These are phyloP conservation scores for Drosophila saltans DNA, from an alignment of 1,140 invertebrate genomes.

Conservation along the genomic window DNA sequence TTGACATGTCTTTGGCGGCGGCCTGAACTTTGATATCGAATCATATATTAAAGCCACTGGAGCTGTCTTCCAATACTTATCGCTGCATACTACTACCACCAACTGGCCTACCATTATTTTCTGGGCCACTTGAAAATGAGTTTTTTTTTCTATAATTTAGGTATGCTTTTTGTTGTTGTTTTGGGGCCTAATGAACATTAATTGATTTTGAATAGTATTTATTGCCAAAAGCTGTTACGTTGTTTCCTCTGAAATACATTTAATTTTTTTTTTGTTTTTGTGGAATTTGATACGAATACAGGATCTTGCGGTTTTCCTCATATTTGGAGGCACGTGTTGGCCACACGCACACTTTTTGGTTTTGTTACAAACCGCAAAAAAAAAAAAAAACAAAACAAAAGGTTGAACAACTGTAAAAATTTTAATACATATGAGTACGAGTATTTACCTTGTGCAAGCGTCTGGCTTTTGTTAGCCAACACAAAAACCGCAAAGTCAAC, in stretches of 20 bases:
- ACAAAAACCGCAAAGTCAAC: slow-evolving; percentile 71
- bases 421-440: slow-evolving; percentile 19
- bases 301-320: slow-evolving; percentile 68
- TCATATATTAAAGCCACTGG: slow-evolving; percentile 58
- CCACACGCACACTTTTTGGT: slow-evolving; percentile 2
- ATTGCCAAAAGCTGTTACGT: slow-evolving; percentile 28
- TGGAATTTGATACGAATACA: slow-evolving; percentile 34
- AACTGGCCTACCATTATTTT: slow-evolving; percentile 14
- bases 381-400: slow-evolving; percentile 17
- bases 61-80: slow-evolving; percentile 58
- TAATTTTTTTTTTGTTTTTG: slow-evolving; percentile 12
- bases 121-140: slow-evolving; percentile 21
- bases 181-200: slow-evolving; percentile 63
- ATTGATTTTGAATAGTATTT: slow-evolving; percentile 65
- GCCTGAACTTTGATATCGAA: slow-evolving; percentile 64
- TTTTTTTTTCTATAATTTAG: slow-evolving; percentile 2
- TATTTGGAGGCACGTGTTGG: slow-evolving; percentile 50
- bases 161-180: slow-evolving; percentile 12
- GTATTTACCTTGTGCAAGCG: slow-evolving; percentile 12
- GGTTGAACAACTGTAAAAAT: slow-evolving; percentile 30
- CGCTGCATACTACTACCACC: slow-evolving; percentile 3
- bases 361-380: slow-evolving; percentile 32
- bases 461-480: slow-evolving; percentile 37
- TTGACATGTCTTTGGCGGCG: slow-evolving; percentile 39
- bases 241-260: slow-evolving; percentile 3